Evolutionary conservation across 2,888 invertebrate species (phyloP).

Genomic region (Pimpla rufipes): DNA sequence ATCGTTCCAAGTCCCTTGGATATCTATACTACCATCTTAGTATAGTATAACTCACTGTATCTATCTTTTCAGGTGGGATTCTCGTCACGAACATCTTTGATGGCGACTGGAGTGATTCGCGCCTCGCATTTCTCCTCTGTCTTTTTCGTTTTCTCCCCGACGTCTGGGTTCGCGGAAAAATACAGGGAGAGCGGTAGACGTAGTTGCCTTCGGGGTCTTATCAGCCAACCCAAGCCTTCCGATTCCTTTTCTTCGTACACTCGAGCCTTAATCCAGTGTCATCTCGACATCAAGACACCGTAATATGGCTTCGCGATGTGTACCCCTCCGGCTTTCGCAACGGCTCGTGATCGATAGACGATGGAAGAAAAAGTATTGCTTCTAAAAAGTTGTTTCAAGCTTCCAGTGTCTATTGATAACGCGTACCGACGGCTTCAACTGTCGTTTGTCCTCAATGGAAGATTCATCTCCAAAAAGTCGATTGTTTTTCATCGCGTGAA

Average conservation of each 20-base stretch:
- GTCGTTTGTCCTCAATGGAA: no score
- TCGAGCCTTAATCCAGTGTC: constrained; percentile 70
- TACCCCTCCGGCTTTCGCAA: not conserved
- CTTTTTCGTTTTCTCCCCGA: constrained; percentile 42
- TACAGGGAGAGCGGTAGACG: not conserved
- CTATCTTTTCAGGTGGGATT: constrained; percentile 79
- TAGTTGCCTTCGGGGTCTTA: constrained; percentile 18
- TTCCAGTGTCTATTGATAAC: not conserved
- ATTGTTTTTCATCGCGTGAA: no score
- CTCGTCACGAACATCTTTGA: constrained; percentile 83
- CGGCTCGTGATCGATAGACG: not conserved
- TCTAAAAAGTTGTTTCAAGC: not conserved
- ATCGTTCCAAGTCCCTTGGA: constrained; percentile 65
- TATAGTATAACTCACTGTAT: constrained; percentile 71
- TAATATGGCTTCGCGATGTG: constrained; percentile 64
- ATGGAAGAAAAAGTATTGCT: not conserved
- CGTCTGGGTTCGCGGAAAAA: constrained; percentile 25
- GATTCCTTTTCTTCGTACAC: constrained; percentile 67
- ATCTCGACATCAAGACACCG: constrained; percentile 71
- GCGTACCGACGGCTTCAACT: no score
- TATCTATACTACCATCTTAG: constrained; percentile 46
- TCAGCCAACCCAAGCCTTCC: constrained; percentile 14
- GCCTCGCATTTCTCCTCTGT: constrained; percentile 66
- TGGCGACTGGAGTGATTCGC: constrained; percentile 82
- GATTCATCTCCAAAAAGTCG: no score